Evolutionary conservation across 2,113 vertebrate species (phyloP).

Genomic region (Pterocles orientalis): DNA sequence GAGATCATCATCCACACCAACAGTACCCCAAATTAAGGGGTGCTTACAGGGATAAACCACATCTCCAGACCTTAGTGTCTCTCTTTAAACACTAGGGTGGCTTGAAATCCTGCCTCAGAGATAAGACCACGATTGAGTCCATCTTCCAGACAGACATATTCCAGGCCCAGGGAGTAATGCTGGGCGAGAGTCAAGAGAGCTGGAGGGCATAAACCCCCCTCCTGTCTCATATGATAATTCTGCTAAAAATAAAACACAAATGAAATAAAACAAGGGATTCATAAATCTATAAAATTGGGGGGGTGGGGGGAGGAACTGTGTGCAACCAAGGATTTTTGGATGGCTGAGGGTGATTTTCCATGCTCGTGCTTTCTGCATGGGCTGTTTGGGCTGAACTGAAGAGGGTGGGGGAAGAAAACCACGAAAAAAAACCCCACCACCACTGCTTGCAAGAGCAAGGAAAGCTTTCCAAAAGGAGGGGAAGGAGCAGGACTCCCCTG

Average conservation of each 20-base stretch:
- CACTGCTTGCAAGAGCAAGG: rapidly evolving
- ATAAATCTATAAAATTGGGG: not conserved
- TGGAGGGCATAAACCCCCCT: not conserved
- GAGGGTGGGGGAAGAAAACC: not conserved
- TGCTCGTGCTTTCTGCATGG: not conserved
- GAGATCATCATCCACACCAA: not conserved
- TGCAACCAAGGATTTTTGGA: not conserved
- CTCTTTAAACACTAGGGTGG: not conserved
- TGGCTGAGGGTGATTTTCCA: not conserved
- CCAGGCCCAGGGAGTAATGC: not conserved
- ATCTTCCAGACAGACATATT: not conserved
- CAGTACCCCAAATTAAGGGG: not conserved
- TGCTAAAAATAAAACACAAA: not conserved
- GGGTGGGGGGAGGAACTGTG: not conserved
- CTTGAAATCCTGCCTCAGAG: not conserved
- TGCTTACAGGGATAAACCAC: not conserved
- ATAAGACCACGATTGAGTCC: not conserved
- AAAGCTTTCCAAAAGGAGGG: rapidly evolving
- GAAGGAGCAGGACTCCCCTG: not conserved
- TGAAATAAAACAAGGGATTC: not conserved
- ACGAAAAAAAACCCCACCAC: no score
- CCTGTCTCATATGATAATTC: not conserved
- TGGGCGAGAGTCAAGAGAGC: not conserved
- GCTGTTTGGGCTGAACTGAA: not conserved
- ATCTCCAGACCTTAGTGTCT: not conserved